Base-by-base conservation (phyloP, 2,888 invertebrate genomes). In the Platypus cylindrus region DNA sequence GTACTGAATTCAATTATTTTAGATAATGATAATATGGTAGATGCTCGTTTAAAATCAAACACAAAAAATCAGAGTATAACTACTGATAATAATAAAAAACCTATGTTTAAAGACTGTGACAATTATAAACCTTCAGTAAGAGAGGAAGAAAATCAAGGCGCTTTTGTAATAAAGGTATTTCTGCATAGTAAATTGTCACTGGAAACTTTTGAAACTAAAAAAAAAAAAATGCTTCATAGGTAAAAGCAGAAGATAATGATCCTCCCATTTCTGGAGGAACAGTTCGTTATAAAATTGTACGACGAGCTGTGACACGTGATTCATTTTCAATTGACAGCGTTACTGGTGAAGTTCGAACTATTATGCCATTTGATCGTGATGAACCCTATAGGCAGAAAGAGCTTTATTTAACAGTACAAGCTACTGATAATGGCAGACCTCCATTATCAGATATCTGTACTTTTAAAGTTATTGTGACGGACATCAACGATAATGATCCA, bases 401-500 rank as follows among this genome's bases (percentile, higher is more conserved):
- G 64, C 75, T 70, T 40, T 87, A 86, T 53, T 71, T 89, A 31
- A 90, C 89, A 18, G 85, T 94, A 5, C 76, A 86, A 57, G 95
- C 90, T 0, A 85, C 83, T 37, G 95, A 95, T 64, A 85, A 91
- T 59, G 95, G 94, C 1, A 74, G 78, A 46, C 90, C 91, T 1
- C 78, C 81, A 30, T 66, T 95, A 33, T 89, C 89, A 49, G 91
- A 91, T 52, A 84, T 89, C 35, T 95, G 95, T 62, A 90, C 90
- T 3, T 85, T 95, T 58, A 85, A 82, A 66, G 84, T 93, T 35
- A 75, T 78, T 43, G 83, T 94, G 45, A 77, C 76, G 53, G 95
- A 95, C 63, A 77, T 89, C 55, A 97, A 97, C 64, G 95, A 97
- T 60, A 94, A 94, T 56, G 66, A 64, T 11, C 84, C 84, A 3